Percentiles rank a stretch among this genome's conserved stretches.
Evolutionary conservation across 2,113 vertebrate species (phyloP).

Genomic region (Sapayoa aenigma): DNA sequence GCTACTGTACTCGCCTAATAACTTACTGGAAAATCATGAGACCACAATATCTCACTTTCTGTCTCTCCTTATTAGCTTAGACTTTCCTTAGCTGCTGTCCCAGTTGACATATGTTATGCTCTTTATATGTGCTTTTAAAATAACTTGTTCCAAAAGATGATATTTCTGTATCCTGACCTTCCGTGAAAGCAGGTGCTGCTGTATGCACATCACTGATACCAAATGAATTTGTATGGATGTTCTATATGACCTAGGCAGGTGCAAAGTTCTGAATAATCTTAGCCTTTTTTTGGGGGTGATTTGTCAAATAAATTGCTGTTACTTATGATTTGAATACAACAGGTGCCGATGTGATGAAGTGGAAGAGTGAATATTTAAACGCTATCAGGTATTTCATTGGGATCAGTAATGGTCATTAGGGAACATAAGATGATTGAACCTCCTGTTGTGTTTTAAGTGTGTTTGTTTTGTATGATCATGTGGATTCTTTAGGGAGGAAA

Average conservation of each 20-base stretch:
- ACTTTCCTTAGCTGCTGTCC: neutral
- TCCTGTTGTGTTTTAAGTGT: neutral
- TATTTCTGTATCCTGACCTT: neutral
- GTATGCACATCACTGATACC: neutral
- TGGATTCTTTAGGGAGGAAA: neutral
- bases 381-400: neutral
- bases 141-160: neutral
- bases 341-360: neutral
- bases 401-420: neutral
- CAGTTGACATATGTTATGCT: neutral
- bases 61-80: neutral
- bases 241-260: neutral
- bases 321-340: neutral
- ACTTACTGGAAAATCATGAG: neutral
- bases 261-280: neutral
- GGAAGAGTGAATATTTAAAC: neutral
- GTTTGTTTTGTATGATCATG: neutral
- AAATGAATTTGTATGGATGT: neutral
- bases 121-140: neutral
- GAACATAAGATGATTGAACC: neutral
- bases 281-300: neutral
- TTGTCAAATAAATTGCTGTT: neutral
- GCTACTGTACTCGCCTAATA: neutral
- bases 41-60: neutral
- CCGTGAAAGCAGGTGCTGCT: neutral